Evolutionary conservation across 1,140 invertebrate species (phyloP), one percentile per base, ranked within the genome.

Genomic region (Stegodyphus dumicola): DNA sequence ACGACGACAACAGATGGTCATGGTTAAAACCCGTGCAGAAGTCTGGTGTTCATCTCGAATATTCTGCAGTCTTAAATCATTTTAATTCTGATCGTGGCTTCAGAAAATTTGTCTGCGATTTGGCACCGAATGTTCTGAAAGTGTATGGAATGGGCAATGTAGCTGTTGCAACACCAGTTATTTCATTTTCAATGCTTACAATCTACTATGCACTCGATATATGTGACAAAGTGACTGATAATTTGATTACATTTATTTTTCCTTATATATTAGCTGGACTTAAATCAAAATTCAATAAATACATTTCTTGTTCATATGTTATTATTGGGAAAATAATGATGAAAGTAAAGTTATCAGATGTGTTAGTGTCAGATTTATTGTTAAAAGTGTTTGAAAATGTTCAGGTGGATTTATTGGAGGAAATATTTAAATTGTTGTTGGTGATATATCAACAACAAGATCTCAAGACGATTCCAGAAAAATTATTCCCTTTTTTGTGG

Each of bases 11-110:
- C 70, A 93, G 93, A 81, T 98, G 96, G 96, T 91, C 93, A 88
- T 98, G 96, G 95, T 89, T 98, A 13, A 89, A 92, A 33, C 90
- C 92, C 2, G 86, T 96, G 0, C 94, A 97, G 90, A 95, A 94
- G 89, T 90, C 93, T 53, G 95, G 95, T 15, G 90, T 94, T 13
- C 93, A 94, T 5, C 89, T 98, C 33, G 90, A 95, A 0, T 94
- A 95, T 88, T 91, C 92, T 49, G 92, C 93, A n/a, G 90, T 98
- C 10, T 91, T 95, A 5, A 95, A 94, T 89, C 93, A 94, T 86
- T 94, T 94, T 87, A 91, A 92, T 5, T 92, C 92, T 10, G 93
- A 96, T 89, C 91, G 92, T 48, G 92, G 92, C 17, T 94, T 97
- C 53, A 88, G 97, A 13, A 93, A 94, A 88, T 94, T 95, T 87